Base-by-base conservation (phyloP, 2,888 invertebrate genomes). In the Pogonocherus hispidulus region DNA sequence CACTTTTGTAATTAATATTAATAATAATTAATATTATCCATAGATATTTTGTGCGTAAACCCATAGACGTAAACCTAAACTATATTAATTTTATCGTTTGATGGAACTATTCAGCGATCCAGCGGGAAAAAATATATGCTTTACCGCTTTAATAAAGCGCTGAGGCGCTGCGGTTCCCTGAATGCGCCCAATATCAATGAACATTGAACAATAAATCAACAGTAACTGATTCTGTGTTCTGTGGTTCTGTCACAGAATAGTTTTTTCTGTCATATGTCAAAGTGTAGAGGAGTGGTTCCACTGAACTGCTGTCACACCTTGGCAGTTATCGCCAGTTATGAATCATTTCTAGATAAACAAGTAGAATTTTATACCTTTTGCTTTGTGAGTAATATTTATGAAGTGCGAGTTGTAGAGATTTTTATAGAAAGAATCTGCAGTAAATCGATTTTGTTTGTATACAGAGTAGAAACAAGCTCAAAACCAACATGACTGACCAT, bases 401-500 rank as follows among this genome's bases (percentile, higher is more conserved):
- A 9, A 32, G 44, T 65, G 67, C 52, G 65, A 63, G 27, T 52
- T 20, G 60, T 51, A 23, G 18, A 46, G 41, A 41, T 41, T 5
- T 20, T 37, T 22, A 51, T 9, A 23, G 19, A 9, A 32, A 63
- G 27, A 41, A 5, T 14, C 11, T n/a, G 1, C 37, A 32, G 8
- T 46, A 54, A 18, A 52, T 46, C 47, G 1, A 64, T 52, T 63
- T 46, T 2, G n/a, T 59, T 46, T 27, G 9, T 47, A 11, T 47
- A 59, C 18, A 59, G 47, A 19, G 32, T 3, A 60, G 9, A 47
- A 60, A 18, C 8, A 46, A 41, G 63, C 46, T 55, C 57, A 67
- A 55, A n/a, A 44, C 32, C 44, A 73, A 63, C 46, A 88, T 89
- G 88, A 86, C 88, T 74, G 90, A 90, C 78, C 88, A 89, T 79